Evolutionary conservation across 1,140 invertebrate species (phyloP), one percentile per base, ranked within the genome.

Genomic region (Bradynema listronoti): DNA sequence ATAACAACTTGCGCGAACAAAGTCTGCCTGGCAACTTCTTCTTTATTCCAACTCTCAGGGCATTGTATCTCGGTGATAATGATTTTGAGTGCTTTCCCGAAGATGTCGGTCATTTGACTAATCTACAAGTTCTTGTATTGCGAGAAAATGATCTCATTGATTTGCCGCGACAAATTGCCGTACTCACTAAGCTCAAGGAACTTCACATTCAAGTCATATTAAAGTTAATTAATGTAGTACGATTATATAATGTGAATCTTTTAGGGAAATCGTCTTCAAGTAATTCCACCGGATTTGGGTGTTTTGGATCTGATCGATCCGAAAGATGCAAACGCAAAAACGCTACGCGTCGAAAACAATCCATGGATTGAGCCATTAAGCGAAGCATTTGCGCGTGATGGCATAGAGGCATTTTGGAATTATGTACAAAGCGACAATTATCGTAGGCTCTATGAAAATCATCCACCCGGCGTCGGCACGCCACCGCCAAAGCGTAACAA

Each of bases 21-120:
- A 87, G 85, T 66, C 81, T 99, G 49, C 90, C 94, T n/a, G 90
- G 89, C 65, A 98, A 98, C 76, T 99, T 99, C 81, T 99, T 95
- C 78, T 94, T 93, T 85, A 87, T 99, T 81, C 88, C 89, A 89
- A 82, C 80, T 3, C 80, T 98, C 22, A 83, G 93, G 69, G 93
- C 91, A 6, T 81, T 98, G 9, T 98, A 97, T 78, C 81, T 97
- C 72, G 73, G 89, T 11, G 93, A 97, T 78, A 98, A 98, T 83
- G 93, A 63, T 43, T 63, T 63, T 34, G 61, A 63, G 25, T 22
- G 39, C 7, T 63, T 63, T 7, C 61, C 61, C 24, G 81, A 86
- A 29, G 91, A 94, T 78, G 86, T 98, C 77, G 87, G 87, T 32
- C 87, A 91, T 65, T 80, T 99, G 60, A 92, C 91, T 79, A 96